phyloP scores from a whole-genome alignment of 2,888 invertebrate species.

The Noctua comes region DNA sequence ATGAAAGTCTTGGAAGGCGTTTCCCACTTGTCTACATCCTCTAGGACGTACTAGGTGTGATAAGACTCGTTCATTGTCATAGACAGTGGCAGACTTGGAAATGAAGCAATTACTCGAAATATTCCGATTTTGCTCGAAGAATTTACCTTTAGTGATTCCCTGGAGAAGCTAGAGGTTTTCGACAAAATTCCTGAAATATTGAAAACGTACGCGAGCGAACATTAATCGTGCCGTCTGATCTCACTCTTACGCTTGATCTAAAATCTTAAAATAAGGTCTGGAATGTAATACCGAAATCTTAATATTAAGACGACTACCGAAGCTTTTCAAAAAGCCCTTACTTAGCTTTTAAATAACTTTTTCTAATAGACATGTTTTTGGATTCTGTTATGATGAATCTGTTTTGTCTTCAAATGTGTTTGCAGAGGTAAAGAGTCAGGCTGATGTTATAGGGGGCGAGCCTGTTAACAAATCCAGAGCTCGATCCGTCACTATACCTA shows the following conservation, averaged over 20 bases:
- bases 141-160: not conserved
- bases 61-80: too few relatives aligned
- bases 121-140: not conserved
- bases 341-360: not conserved
- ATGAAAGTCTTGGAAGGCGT: too few relatives aligned
- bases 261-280: constrained; percentile 23
- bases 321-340: not conserved
- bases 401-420: not conserved
- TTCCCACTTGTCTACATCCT: too few relatives aligned
- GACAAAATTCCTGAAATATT: not conserved
- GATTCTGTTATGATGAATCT: not conserved
- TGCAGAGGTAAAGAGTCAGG: not conserved
- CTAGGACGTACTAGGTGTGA: too few relatives aligned
- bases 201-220: not conserved
- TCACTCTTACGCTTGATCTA: not conserved
- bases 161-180: not conserved
- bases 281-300: constrained; percentile 15
- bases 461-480: not conserved
- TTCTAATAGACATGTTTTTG: not conserved
- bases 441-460: not conserved
- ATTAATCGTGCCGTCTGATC: constrained; percentile 9
- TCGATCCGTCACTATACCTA: not conserved
- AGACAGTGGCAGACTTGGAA: not conserved
- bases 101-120: not conserved
- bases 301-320: constrained; percentile 3